phyloP scores from a whole-genome alignment of 2,113 vertebrate species.

The Daphoenositta chrysoptera region DNA sequence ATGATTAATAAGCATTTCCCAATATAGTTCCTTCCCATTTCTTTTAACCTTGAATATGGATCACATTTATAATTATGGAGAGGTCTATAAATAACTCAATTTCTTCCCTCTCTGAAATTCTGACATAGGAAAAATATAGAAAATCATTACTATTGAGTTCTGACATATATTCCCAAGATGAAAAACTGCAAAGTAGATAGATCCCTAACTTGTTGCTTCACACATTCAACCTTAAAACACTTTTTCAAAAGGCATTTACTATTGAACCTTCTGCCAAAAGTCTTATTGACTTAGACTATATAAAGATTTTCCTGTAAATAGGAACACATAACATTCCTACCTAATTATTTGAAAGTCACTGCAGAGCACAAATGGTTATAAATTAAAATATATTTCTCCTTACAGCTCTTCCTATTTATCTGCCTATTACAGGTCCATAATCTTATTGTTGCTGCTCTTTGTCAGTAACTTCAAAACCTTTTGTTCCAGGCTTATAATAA shows the following conservation, averaged over 20 bases:
- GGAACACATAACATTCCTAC: not conserved
- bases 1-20: not conserved
- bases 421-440: not conserved
- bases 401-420: not conserved
- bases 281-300: not conserved
- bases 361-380: not conserved
- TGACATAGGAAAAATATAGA: not conserved
- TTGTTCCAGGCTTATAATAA: not conserved
- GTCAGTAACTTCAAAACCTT: not conserved
- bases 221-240: not conserved
- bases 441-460: not conserved
- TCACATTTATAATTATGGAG: not conserved
- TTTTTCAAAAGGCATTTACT: not conserved
- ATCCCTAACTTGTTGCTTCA: slow-evolving; percentile 13
- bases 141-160: not conserved
- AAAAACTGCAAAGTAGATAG: not conserved
- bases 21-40: not conserved
- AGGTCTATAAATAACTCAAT: not conserved
- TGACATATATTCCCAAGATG: not conserved
- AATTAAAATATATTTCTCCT: not conserved
- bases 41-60: not conserved
- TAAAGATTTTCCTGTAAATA: slow-evolving; percentile 2
- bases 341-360: not conserved
- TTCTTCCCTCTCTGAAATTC: not conserved
- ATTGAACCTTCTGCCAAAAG: not conserved